phyloP scores from a whole-genome alignment of 2,113 vertebrate species.

The Meriones unguiculatus region DNA sequence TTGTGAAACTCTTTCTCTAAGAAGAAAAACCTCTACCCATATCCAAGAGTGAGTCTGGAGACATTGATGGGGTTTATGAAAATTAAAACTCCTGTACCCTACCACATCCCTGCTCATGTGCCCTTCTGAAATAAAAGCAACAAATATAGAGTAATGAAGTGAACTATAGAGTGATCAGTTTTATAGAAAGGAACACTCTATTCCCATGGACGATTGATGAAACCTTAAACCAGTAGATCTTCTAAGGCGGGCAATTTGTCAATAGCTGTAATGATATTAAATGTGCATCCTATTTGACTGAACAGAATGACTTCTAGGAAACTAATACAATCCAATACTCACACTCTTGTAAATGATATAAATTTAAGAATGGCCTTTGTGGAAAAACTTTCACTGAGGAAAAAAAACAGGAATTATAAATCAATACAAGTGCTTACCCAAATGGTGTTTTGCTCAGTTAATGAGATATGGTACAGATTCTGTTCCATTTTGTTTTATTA shows the following conservation, averaged over 20 bases:
- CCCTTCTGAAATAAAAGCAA: background rate
- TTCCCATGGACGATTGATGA: background rate
- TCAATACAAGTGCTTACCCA: background rate
- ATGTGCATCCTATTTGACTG: background rate
- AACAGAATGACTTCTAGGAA: background rate
- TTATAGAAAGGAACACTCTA: background rate
- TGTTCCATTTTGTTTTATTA: background rate
- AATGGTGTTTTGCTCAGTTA: background rate
- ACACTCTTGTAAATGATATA: background rate
- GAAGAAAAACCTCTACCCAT: background rate
- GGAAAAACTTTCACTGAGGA: background rate
- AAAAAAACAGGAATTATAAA: background rate
- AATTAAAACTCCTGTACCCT: background rate
- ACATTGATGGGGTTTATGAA: background rate
- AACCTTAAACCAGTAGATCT: background rate
- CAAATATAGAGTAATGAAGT: background rate
- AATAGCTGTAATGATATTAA: background rate
- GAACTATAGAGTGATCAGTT: background rate
- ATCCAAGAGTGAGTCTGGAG: background rate
- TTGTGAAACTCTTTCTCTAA: conserved; percentile 26
- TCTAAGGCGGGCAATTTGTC: background rate
- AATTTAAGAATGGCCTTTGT: background rate
- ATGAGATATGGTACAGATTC: background rate
- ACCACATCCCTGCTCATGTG: rapidly evolving
- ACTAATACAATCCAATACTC: background rate